Evolutionary conservation across 1,140 invertebrate species (phyloP), one percentile per base, ranked within the genome.

Genomic region (Pogonomyrmex barbatus): DNA sequence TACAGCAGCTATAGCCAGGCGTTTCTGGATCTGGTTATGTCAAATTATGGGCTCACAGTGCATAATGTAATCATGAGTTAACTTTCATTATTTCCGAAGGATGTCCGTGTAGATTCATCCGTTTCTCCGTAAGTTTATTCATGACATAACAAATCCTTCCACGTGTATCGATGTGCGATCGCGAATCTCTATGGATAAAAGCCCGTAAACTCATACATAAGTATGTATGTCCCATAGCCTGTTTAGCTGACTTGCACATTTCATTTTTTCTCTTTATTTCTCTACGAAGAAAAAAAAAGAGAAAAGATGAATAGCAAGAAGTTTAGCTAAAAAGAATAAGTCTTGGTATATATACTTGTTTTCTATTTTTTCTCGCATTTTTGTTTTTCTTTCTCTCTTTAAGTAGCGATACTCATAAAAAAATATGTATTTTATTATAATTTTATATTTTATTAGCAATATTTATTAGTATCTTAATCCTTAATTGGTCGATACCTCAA

Each of bases 31-130:
- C 4, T 9, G 12, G 4, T 33, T 30, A 10, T 17, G 63, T 45
- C 47, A 81, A 81, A 68, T 81, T 56, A 70, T 12, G 39, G 47
- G 14, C 30, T 70, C 12, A 33, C 42, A 68, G 17, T 70, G 12
- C 42, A 10, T 33, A 62, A 77, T 24, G 77, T 42, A 42, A 56
- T 68, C n/a, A 81, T 54, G 47, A 79, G 47, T 56, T 68, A n/a
- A 67, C 24, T 76, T 60, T 39, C 17, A 14, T 63, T 14, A 36
- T 50, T n/a, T 30, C 17, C 2, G 33, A 54, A 54, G 12, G 1
- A 30, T 58, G 30, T 39, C 33, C 33, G 8, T 62, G 36, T 14
- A 62, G 56, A 30, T 62, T 33, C 14, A 30, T 30, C n/a, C n/a
- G 17, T 67, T 54, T 79, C 12, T 24, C 14, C 12, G 2, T 45